Percentiles rank a stretch among this genome's conserved stretches.
These are phyloP conservation scores for Hystrix brachyura DNA, from an alignment of 2,113 vertebrate species.

Conservation along the genomic window DNA sequence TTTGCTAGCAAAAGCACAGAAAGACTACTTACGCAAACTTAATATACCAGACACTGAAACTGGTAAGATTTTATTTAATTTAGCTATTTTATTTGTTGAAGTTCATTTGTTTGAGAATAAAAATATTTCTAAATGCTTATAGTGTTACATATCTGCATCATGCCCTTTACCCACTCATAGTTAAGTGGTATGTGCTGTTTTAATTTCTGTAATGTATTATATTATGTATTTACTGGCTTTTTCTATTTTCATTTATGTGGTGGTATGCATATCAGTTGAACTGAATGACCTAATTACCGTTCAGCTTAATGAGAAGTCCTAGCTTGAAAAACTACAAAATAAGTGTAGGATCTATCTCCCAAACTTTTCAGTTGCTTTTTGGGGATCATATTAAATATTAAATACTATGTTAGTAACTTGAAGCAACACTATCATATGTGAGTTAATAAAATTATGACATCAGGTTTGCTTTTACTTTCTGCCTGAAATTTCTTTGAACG, in stretches of 20 bases:
- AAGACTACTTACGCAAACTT: slow-evolving; percentile 95
- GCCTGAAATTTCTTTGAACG: slow-evolving; percentile 21
- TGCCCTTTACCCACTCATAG: not conserved
- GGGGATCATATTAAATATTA: slow-evolving; percentile 40
- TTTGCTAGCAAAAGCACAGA: slow-evolving; percentile 94
- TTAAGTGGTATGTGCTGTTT: slow-evolving; percentile 35
- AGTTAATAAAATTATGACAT: slow-evolving; percentile 61
- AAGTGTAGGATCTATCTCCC: slow-evolving; percentile 1
- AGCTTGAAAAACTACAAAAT: slow-evolving; percentile 62
- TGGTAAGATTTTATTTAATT: slow-evolving; percentile 91
- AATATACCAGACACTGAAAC: slow-evolving; percentile 91
- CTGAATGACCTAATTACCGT: slow-evolving; percentile 55
- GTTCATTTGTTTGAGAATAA: slow-evolving; percentile 60
- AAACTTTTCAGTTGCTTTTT: slow-evolving; percentile 53
- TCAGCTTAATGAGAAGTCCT: slow-evolving; percentile 52
- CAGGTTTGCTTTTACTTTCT: slow-evolving; percentile 65
- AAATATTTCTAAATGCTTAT: slow-evolving; percentile 62
- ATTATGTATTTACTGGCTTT: slow-evolving; percentile 52
- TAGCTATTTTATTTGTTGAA: slow-evolving; percentile 65
- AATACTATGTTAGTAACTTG: slow-evolving; percentile 49
- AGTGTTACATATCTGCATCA: not conserved
- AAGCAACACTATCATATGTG: slow-evolving; percentile 19
- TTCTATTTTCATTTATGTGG: slow-evolving; percentile 21
- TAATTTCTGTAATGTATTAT: slow-evolving; percentile 46
- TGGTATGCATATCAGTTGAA: not conserved